Evolutionary conservation across 1,140 invertebrate genomes (phyloP).

Genomic region (Melitaea cinxia): DNA sequence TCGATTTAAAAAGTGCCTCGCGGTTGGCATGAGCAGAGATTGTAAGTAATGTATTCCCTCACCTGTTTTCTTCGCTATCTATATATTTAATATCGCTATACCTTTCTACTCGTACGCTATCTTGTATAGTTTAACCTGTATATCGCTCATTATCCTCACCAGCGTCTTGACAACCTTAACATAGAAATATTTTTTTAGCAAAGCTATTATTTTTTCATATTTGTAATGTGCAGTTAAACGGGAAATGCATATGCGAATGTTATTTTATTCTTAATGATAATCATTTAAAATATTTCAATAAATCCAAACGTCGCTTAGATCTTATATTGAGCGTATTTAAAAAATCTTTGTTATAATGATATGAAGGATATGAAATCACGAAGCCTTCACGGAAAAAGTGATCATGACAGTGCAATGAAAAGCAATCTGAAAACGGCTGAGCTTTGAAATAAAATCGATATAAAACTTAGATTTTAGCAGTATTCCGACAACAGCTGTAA

Average conservation of each 20-base stretch:
- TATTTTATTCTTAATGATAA: background rate
- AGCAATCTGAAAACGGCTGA: background rate
- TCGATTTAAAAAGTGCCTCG: slow-evolving; percentile 98
- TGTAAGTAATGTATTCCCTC: slow-evolving; percentile 94
- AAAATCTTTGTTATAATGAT: background rate
- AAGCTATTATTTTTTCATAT: background rate
- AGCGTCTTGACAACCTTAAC: too few species aligned
- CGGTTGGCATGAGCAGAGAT: slow-evolving; percentile 98
- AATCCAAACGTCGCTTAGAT: background rate
- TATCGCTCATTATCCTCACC: too few species aligned
- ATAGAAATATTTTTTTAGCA: background rate
- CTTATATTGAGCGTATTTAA: background rate
- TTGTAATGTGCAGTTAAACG: background rate
- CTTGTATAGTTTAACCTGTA: too few species aligned
- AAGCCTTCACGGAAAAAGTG: background rate
- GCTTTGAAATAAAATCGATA: slow-evolving; percentile 9
- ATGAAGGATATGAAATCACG: background rate
- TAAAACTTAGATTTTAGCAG: background rate
- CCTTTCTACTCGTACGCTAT: too few species aligned
- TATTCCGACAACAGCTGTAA: too few species aligned
- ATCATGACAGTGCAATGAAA: background rate
- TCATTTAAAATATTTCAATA: background rate
- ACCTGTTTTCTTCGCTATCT: too few species aligned
- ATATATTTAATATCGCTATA: too few species aligned
- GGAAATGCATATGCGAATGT: slow-evolving; percentile 1